Percentiles rank a stretch among this genome's conserved stretches.
phyloP scores from a whole-genome alignment of 2,113 vertebrate species.

The Jaculus jaculus region DNA sequence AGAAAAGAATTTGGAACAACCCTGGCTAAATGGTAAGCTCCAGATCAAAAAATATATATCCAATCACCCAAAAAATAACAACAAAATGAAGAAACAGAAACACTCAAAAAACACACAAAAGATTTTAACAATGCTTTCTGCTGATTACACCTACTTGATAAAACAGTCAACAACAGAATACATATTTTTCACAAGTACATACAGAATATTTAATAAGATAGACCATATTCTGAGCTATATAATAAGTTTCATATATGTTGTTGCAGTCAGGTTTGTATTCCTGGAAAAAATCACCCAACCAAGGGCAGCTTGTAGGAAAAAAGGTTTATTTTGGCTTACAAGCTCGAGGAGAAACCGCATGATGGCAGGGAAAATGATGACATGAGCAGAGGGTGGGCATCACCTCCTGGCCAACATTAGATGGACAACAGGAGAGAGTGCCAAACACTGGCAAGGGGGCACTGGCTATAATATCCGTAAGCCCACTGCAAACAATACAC shows the following conservation, averaged over 20 bases:
- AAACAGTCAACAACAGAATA: not conserved
- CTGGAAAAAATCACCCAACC: too few species aligned
- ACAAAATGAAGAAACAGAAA: not conserved
- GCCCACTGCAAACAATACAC: too few species aligned
- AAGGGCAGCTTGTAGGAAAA: too few species aligned
- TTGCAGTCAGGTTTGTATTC: too few species aligned
- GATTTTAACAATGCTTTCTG: not conserved
- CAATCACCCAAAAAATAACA: not conserved
- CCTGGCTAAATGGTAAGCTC: not conserved
- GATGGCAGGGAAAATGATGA: too few species aligned
- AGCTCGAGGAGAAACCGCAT: too few species aligned
- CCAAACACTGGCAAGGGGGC: too few species aligned
- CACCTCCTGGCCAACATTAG: too few species aligned
- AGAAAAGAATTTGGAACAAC: not conserved
- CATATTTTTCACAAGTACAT: slow-evolving; percentile 33
- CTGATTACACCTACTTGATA: not conserved
- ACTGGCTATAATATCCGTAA: too few species aligned
- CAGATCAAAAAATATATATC: not conserved
- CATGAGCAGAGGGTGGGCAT: too few species aligned
- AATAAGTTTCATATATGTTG: not conserved
- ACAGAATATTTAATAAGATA: not conserved
- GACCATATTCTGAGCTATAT: not conserved
- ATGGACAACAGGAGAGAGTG: too few species aligned
- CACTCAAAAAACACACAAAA: not conserved
- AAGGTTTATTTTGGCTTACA: too few species aligned